Evolutionary conservation across 2,888 invertebrate genomes (phyloP), one percentile per base, ranked within the genome.

Genomic region (Pyrgus malvae): DNA sequence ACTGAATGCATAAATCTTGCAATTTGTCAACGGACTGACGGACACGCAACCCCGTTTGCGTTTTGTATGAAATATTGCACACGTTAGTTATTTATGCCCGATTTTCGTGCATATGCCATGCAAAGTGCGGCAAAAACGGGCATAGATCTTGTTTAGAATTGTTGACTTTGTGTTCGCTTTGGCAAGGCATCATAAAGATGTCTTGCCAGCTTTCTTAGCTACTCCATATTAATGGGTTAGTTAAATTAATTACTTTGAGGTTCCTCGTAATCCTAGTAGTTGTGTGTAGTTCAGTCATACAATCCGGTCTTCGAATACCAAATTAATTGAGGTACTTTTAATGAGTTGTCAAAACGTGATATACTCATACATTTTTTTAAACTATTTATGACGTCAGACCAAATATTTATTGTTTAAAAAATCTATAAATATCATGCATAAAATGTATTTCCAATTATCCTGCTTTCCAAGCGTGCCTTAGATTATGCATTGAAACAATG

Each of bases 41-140:
- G 25, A 37, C 51, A 51, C 51, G 51, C 51, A 37, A 37, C 27
- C 1, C 0, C 6, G 31, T 29, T 25, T 44, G 35, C 25, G 8
- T n/a, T 51, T 44, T 23, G 44, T 51, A 42, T 25, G 23, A 44
- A 35, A 37, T 23, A 37, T 14, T 6, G 25, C 44, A 35, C 44
- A 37, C 51, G 29, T 27, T 31, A 3, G 42, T 37, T 37, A 51
- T 51, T 51, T 44, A 51, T 51, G 35, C 42, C 3, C 4, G 25
- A 23, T 51, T 44, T 51, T 51, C 50, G 50, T 51, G 50, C 50
- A 50, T 44, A 51, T 27, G 42, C 51, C 51, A 51, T 51, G 35
- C 51, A 11, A 25, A 14, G 7, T 23, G 35, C 31, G 12, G 12
- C 14, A 35, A 35, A 21, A 35, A 23, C 35, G n/a, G 42, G 9